Evolutionary conservation across 2,113 vertebrate species (phyloP).

Genomic region (Pelobates fuscus): DNA sequence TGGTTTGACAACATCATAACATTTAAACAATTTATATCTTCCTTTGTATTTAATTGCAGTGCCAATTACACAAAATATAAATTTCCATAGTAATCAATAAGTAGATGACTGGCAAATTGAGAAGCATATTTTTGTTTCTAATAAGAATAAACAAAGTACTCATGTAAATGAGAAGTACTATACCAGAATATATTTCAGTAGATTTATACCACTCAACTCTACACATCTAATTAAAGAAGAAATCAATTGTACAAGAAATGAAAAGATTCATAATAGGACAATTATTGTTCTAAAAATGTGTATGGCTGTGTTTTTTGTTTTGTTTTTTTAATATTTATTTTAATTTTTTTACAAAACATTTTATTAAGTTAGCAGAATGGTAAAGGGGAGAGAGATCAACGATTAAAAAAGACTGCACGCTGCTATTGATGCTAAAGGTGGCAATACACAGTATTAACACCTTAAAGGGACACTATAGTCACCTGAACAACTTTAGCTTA

Average conservation of each 20-base stretch:
- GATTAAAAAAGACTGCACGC: no score
- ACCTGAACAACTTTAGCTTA: no score
- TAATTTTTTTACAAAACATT: no score
- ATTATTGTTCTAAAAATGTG: no score
- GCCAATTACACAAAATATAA: slow-evolving; percentile 20
- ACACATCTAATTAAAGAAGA: neutral
- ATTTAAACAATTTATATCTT: slow-evolving; percentile 13
- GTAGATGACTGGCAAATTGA: neutral
- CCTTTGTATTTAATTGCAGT: slow-evolving; percentile 18
- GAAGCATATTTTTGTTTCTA: neutral
- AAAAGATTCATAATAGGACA: neutral
- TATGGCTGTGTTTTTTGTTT: no score
- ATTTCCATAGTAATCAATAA: slow-evolving; percentile 18
- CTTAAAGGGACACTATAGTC: no score
- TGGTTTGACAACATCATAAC: slow-evolving; percentile 5
- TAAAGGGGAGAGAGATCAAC: no score
- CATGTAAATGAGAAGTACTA: neutral
- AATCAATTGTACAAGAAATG: neutral
- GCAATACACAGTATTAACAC: no score
- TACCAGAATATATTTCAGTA: neutral
- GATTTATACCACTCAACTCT: neutral
- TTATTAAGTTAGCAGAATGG: no score
- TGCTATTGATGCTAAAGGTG: no score
- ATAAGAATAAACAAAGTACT: slow-evolving; percentile 5
- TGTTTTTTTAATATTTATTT: no score